Conservation (phyloP, 2,797 vertebrate genomes). For the Sylvia borin region DNA sequence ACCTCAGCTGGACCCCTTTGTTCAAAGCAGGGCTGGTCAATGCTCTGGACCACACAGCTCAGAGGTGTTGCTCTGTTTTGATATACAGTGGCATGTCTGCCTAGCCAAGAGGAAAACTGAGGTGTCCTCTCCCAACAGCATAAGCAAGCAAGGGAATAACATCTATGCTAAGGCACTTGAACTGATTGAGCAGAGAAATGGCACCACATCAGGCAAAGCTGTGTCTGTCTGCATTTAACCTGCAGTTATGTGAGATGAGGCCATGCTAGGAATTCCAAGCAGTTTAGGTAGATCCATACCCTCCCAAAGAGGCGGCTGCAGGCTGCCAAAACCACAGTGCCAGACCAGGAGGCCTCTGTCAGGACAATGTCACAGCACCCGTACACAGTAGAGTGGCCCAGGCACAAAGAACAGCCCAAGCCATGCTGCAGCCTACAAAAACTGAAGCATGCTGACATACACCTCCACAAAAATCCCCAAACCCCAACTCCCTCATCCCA, state of each 20-base stretch:
- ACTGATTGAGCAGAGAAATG: not conserved
- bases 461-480: not conserved
- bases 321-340: not conserved
- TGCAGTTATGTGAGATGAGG: not conserved
- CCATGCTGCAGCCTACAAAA: not conserved
- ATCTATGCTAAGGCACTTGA: not conserved
- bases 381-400: rapidly evolving
- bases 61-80: not conserved
- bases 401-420: not conserved
- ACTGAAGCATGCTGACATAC: not conserved
- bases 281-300: not conserved
- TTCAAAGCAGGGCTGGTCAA: not conserved
- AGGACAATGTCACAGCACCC: rapidly evolving
- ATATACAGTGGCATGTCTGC: not conserved
- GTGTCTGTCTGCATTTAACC: not conserved
- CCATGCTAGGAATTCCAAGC: not conserved
- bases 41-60: rapidly evolving
- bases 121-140: not conserved
- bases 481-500: not conserved
- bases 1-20: not conserved
- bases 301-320: not conserved
- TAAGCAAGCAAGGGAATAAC: not conserved
- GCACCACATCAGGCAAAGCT: not conserved
- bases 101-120: not conserved
- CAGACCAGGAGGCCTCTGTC: not conserved